phyloP scores from a whole-genome alignment of 2,888 invertebrate genomes.

The Amiota minor region DNA sequence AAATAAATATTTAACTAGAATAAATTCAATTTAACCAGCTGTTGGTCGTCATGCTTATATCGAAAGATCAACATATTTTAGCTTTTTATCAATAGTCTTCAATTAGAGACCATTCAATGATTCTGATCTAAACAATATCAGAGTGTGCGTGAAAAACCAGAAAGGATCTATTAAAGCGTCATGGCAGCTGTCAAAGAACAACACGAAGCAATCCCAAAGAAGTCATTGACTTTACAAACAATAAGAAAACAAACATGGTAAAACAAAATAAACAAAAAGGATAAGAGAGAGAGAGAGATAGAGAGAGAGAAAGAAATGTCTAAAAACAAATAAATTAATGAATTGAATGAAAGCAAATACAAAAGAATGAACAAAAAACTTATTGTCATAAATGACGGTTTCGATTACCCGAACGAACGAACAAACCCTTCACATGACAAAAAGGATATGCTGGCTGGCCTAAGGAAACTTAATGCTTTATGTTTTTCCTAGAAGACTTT shows the following conservation, averaged over 20 bases:
- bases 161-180: too few relatives aligned
- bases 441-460: not conserved
- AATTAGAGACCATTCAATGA: constrained; percentile 31
- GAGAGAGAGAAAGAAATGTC: too few relatives aligned
- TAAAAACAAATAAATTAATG: too few relatives aligned
- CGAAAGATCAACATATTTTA: constrained; percentile 36
- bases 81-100: constrained; percentile 20
- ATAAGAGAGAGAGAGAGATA: not conserved
- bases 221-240: too few relatives aligned
- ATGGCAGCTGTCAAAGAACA: not conserved
- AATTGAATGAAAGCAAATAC: not conserved
- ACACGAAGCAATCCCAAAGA: not conserved
- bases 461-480: not conserved
- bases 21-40: not conserved
- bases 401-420: constrained; percentile 3
- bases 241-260: not conserved
- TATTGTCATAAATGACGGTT: not conserved
- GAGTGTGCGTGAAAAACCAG: not conserved
- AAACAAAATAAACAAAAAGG: constrained; percentile 18
- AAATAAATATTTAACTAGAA: too few relatives aligned
- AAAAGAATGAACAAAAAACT: too few relatives aligned
- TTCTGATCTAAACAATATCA: constrained; percentile 31
- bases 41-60: constrained; percentile 28
- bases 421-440: not conserved
- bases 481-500: not conserved